Evolutionary conservation across 2,113 vertebrate genomes (phyloP).

Genomic region (Cryptomyrus ogoouensis): DNA sequence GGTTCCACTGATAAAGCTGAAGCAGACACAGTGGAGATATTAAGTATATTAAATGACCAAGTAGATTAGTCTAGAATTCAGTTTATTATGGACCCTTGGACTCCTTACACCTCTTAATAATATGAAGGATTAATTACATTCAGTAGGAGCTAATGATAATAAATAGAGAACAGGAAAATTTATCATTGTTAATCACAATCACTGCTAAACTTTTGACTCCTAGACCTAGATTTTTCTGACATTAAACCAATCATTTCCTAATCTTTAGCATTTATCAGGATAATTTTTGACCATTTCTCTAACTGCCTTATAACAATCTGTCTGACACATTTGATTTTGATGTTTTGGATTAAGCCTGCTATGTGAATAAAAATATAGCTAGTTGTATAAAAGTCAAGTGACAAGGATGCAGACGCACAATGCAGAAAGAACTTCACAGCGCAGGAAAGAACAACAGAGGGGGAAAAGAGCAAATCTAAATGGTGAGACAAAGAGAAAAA

Average conservation of each 20-base stretch:
- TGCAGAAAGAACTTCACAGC: neutral
- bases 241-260: neutral
- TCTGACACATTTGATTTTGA: neutral
- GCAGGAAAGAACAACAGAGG: neutral
- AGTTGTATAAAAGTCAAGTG: neutral
- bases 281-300: neutral
- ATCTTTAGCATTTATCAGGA: neutral
- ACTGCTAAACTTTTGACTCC: neutral
- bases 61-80: neutral
- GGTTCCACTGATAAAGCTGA: neutral
- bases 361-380: neutral
- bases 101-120: neutral
- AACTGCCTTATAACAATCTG: neutral
- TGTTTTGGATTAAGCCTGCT: neutral
- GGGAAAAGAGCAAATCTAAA: neutral
- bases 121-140: neutral
- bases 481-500: neutral
- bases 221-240: neutral
- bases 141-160: neutral
- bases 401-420: neutral
- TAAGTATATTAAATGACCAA: neutral
- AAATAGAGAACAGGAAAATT: neutral
- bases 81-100: neutral
- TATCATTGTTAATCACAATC: neutral
- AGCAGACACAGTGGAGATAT: neutral